These are phyloP conservation scores for Cyclina sinensis DNA, from an alignment of 1,140 invertebrate genomes.

Conservation along the genomic window DNA sequence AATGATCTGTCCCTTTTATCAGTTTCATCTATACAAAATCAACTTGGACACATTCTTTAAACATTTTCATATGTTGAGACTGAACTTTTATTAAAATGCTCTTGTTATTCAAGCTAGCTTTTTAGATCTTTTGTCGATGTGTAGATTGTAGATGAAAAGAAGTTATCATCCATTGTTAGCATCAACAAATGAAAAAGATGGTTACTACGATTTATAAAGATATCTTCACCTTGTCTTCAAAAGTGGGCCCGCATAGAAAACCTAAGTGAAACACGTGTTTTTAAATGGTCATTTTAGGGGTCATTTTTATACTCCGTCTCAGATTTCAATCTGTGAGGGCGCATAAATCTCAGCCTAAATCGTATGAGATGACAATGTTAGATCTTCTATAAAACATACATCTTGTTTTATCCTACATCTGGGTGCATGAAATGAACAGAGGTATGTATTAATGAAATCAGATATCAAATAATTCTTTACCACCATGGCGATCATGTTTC, in stretches of 20 bases:
- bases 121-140: too few relatives aligned
- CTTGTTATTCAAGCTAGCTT: too few relatives aligned
- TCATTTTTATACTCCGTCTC: constrained; percentile 12
- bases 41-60: too few relatives aligned
- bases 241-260: neutral
- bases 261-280: constrained; percentile 3
- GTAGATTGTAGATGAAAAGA: neutral
- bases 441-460: constrained; percentile 32
- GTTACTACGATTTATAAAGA: constrained; percentile 22
- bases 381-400: constrained; percentile 25
- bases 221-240: neutral
- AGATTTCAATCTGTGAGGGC: constrained; percentile 39
- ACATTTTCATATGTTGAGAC: too few relatives aligned
- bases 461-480: constrained; percentile 29
- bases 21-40: too few relatives aligned
- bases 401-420: neutral
- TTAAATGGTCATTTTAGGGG: constrained; percentile 46
- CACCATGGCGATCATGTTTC: constrained; percentile 20
- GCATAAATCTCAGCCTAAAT: constrained; percentile 24
- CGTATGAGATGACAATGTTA: constrained; percentile 23
- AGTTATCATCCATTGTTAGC: neutral
- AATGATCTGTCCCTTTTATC: too few relatives aligned
- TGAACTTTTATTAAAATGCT: too few relatives aligned
- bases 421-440: neutral
- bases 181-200: neutral